Evolutionary conservation across 2,797 vertebrate genomes (phyloP), one percentile per base, ranked within the genome.

Genomic region (Siniperca undulata): DNA sequence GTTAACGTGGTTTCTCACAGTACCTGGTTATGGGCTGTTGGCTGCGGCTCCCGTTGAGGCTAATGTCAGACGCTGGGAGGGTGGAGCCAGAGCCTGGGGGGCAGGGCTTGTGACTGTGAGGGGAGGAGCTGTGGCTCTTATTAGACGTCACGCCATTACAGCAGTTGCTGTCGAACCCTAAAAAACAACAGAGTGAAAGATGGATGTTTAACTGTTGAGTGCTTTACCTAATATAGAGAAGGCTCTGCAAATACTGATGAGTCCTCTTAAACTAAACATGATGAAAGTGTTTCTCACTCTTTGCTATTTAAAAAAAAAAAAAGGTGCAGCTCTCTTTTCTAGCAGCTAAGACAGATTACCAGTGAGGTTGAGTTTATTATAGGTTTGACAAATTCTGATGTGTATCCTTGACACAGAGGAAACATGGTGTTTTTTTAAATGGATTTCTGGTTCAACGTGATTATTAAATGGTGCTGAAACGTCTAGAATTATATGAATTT

Each of bases 121-220:
- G 95, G 4, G 97, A 97, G 93, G 97, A 95, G 17, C 97, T 95
- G 55, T 95, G 96, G 60, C 91, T 95, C 97, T 99, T 99, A 89
- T 94, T 98, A 75, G 98, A 97, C 79, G 97, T 97, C 95, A 99
- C 96, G 77, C 98, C 98, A 56, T 99, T 99, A 97, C 97, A 99
- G 95, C 97, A 98, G 95, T 95, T 98, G 94, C 95, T 97, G 95
- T 99, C 98, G 76, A 97, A 97, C 91, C 98, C 98, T 99, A 74
- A 14, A 66, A 56, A 73, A 1, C 3, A 59, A 19, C 62, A 59
- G 7, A 27, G n/a, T 6, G 2, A 34, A 4, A 70, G 52, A 56
- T 2, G 20, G 24, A 79, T 4, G 19, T 36, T 58, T 3, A 46
- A 2, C 70, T 16, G 6, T 16, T 50, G 10, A 17, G 7, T 11